Evolutionary conservation across 2,113 vertebrate genomes (phyloP).

Genomic region (Neodon shergylaensis): DNA sequence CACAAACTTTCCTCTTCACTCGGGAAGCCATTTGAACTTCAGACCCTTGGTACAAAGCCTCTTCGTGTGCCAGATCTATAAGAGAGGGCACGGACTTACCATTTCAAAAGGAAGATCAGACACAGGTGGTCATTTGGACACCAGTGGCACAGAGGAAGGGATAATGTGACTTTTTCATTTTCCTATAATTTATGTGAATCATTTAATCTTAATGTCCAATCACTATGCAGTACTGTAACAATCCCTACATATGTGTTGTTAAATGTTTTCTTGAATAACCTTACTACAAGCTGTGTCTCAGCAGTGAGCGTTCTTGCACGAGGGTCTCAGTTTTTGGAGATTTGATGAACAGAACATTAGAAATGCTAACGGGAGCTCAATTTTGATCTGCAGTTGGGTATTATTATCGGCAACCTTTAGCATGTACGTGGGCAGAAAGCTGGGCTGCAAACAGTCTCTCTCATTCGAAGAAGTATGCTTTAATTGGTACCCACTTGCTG

Average conservation of each 20-base stretch:
- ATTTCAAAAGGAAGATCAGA: constrained; percentile 36
- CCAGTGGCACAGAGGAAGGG: constrained; percentile 5
- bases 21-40: constrained; percentile 19
- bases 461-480: not conserved
- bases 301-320: constrained; percentile 24
- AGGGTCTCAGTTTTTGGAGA: constrained; percentile 2
- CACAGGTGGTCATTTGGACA: constrained; percentile 20
- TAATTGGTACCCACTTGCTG: not conserved
- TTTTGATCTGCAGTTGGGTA: not conserved
- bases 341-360: constrained; percentile 58
- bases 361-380: not conserved
- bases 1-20: constrained; percentile 8
- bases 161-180: constrained; percentile 43
- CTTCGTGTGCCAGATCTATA: not conserved
- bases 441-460: constrained; percentile 5
- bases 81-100: not conserved
- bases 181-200: constrained; percentile 71
- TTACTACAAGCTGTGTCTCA: constrained; percentile 66
- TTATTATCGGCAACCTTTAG: not conserved
- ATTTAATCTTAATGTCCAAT: constrained; percentile 75
- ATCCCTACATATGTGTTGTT: constrained; percentile 64
- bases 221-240: constrained; percentile 62
- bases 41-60: not conserved
- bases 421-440: not conserved
- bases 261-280: constrained; percentile 68